Percentiles rank a stretch among this genome's conserved stretches.
These are phyloP conservation scores for Octopus bimaculoides DNA, from an alignment of 1,140 invertebrate species.

Conservation along the genomic window DNA sequence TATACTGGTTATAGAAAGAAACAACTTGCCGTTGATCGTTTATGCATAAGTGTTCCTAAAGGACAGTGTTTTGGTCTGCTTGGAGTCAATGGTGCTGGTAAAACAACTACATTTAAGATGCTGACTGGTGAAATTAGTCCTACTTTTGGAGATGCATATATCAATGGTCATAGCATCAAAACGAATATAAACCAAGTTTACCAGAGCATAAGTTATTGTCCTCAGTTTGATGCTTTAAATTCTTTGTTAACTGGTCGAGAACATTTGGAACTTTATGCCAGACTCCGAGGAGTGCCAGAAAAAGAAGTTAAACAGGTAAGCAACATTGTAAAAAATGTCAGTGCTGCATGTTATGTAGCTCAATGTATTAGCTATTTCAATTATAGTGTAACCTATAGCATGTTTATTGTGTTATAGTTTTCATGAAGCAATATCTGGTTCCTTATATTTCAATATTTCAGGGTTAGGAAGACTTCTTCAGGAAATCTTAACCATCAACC, in stretches of 20 bases:
- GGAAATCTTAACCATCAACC: too few species aligned
- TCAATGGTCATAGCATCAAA: constrained; percentile 49
- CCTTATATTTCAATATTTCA: too few species aligned
- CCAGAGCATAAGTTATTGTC: constrained; percentile 62
- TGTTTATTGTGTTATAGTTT: background rate
- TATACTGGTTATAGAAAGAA: constrained; percentile 34
- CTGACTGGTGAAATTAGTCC: constrained; percentile 69
- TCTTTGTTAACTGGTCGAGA: constrained; percentile 77
- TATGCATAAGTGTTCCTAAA: constrained; percentile 71
- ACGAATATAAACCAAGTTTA: constrained; percentile 46
- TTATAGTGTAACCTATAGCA: constrained; percentile 5
- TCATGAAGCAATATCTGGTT: too few species aligned
- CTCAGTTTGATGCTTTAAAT: constrained; percentile 74
- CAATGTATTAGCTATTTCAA: background rate
- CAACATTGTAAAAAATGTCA: background rate
- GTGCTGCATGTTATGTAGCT: background rate
- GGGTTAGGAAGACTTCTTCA: too few species aligned
- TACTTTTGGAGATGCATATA: constrained; percentile 65
- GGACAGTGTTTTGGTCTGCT: constrained; percentile 83
- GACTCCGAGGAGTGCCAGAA: constrained; percentile 67
- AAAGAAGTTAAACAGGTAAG: constrained; percentile 46
- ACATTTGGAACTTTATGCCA: constrained; percentile 72
- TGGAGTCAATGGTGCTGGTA: constrained; percentile 83
- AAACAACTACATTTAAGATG: constrained; percentile 84
- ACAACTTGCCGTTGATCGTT: constrained; percentile 66